phyloP scores from a whole-genome alignment of 2,797 vertebrate species.

The Parauchenoglanis ngamensis region DNA sequence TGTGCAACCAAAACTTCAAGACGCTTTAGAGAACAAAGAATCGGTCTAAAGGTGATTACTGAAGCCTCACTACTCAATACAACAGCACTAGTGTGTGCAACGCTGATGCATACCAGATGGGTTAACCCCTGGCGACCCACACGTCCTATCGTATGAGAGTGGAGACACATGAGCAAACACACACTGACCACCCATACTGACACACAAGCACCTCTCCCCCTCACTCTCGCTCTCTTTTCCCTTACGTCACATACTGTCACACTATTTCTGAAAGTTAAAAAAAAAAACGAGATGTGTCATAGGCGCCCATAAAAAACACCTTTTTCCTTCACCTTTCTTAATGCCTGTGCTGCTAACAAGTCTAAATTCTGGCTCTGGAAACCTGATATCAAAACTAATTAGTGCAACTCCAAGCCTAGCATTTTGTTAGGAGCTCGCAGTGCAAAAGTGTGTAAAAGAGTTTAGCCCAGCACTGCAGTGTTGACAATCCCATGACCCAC shows the following conservation, averaged over 20 bases:
- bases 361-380: not conserved
- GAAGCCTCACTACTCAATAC: slow-evolving; percentile 35
- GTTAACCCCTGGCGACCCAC: slow-evolving; percentile 49
- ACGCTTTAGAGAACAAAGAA: slow-evolving; percentile 23
- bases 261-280: not conserved
- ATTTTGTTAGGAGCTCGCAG: not conserved
- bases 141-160: slow-evolving; percentile 26
- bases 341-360: not conserved
- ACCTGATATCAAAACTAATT: not conserved
- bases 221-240: slow-evolving; percentile 3
- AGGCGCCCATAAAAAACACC: not conserved
- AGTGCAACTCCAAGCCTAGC: slow-evolving; percentile 1
- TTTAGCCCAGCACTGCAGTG: slow-evolving; percentile 29
- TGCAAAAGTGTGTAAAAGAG: slow-evolving; percentile 12
- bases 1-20: slow-evolving; percentile 53
- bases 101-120: slow-evolving; percentile 50
- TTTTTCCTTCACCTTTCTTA: not conserved
- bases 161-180: slow-evolving; percentile 40
- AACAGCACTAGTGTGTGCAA: slow-evolving; percentile 45
- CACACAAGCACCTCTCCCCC: not conserved
- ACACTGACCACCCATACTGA: slow-evolving; percentile 27
- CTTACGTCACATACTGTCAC: not conserved
- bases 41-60: slow-evolving; percentile 41
- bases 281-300: not conserved
- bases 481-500: slow-evolving; percentile 60